Conservation (phyloP, 1,140 invertebrate genomes). For the Gonioctena quinquepunctata region DNA sequence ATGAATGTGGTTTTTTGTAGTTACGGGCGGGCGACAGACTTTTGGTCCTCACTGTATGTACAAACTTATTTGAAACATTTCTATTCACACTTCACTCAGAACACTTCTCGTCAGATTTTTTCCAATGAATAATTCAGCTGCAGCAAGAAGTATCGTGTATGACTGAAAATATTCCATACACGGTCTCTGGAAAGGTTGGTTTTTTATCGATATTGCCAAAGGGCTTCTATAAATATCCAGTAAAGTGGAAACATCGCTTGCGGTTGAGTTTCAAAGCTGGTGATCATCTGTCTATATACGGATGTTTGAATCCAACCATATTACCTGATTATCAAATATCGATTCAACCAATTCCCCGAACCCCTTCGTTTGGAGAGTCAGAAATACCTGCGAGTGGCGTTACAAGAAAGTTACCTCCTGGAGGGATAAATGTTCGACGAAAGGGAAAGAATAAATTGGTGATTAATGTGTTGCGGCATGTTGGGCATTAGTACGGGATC, state of each 20-base stretch:
- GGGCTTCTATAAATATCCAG: slow-evolving; percentile 2
- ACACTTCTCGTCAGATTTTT: background rate
- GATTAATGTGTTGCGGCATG: background rate
- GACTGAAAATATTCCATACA: background rate
- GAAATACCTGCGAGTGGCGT: background rate
- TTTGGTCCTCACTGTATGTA: too few relatives aligned
- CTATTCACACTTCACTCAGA: background rate
- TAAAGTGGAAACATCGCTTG: slow-evolving; percentile 11
- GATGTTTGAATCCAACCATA: background rate
- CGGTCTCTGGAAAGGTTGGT: slow-evolving; percentile 2
- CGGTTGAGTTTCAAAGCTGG: background rate
- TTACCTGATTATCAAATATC: slow-evolving; percentile 1
- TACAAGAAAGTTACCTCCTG: background rate
- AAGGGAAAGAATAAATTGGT: background rate
- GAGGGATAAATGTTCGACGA: background rate
- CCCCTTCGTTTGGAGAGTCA: background rate
- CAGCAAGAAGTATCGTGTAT: background rate
- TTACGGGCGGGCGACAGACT: too few relatives aligned
- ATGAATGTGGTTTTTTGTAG: too few relatives aligned
- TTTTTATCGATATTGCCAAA: slow-evolving; percentile 4
- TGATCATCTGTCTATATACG: slow-evolving; percentile 10
- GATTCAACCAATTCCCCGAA: background rate
- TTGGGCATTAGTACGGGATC: background rate
- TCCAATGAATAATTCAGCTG: background rate
- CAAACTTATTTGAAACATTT: background rate